Conservation (phyloP, 2,797 vertebrate species). For the Myiothlypis chrysogaster region DNA sequence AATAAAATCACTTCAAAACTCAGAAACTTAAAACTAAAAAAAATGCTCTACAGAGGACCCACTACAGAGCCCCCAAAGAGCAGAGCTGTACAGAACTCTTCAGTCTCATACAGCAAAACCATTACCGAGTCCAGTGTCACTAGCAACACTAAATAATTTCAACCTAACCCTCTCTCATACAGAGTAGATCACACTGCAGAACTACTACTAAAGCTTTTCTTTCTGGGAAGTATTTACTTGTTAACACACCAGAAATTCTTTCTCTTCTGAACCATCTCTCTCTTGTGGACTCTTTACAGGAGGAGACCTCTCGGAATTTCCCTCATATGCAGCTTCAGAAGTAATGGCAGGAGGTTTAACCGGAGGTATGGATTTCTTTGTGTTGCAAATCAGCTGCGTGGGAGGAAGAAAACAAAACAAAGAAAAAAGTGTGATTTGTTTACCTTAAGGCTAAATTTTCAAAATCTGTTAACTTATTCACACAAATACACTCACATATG, state of each 20-base stretch:
- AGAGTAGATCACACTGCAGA: background rate
- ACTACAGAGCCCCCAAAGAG: background rate
- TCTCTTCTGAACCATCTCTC: constrained; percentile 69
- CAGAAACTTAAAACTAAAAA: background rate
- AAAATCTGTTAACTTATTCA: background rate
- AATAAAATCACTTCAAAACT: background rate
- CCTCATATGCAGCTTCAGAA: constrained; percentile 77
- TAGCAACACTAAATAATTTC: background rate
- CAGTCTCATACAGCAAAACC: background rate
- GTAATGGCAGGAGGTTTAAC: constrained; percentile 67
- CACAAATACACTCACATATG: background rate
- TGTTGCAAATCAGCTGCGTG: constrained; percentile 72
- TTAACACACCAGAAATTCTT: constrained; percentile 38
- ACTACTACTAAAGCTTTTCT: constrained; percentile 43
- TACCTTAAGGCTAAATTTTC: background rate
- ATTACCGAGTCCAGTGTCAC: background rate
- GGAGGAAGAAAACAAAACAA: background rate
- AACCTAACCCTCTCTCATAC: background rate
- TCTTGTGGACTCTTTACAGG: constrained; percentile 68
- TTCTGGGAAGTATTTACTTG: constrained; percentile 50
- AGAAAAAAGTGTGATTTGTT: background rate
- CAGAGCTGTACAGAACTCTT: background rate
- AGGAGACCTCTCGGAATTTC: constrained; percentile 74
- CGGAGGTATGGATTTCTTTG: constrained; percentile 66
- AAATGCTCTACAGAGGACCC: background rate